Conservation (phyloP, 2,113 vertebrate genomes). For the Gambusia holbrooki region DNA sequence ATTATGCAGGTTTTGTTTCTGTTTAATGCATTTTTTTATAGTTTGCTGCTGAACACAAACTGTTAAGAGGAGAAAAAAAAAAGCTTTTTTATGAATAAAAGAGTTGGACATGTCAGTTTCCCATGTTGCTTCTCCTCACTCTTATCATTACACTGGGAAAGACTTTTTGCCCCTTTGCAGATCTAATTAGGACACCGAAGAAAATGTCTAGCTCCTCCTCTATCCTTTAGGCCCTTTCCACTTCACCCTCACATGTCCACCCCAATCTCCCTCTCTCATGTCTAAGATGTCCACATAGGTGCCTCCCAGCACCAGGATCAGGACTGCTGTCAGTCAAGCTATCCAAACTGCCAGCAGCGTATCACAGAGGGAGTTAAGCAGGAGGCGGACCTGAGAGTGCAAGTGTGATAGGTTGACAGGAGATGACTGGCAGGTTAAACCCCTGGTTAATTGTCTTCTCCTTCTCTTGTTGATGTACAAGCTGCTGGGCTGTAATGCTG, state of each 20-base stretch:
- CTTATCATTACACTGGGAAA: conserved; percentile 30
- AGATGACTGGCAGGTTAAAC: conserved; percentile 80
- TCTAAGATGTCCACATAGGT: conserved; percentile 63
- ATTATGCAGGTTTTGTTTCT: conserved; percentile 2
- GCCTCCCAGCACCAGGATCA: conserved; percentile 69
- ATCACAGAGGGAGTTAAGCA: conserved; percentile 78
- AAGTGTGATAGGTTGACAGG: conserved; percentile 77
- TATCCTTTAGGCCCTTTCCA: conserved; percentile 42
- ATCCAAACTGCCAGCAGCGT: conserved; percentile 76
- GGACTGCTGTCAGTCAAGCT: conserved; percentile 77
- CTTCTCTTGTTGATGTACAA: conserved; percentile 67
- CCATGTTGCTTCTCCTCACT: background rate
- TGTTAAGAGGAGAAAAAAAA: background rate
- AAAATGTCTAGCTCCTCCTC: conserved; percentile 33
- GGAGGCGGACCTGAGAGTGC: conserved; percentile 73
- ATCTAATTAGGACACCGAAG: conserved; percentile 63
- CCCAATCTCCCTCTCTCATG: conserved; percentile 66
- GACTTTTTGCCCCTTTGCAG: conserved; percentile 54
- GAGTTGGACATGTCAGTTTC: conserved; percentile 1
- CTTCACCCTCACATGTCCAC: conserved; percentile 58
- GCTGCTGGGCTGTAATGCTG: conserved; percentile 57
- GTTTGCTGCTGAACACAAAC: background rate
- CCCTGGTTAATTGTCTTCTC: conserved; percentile 80
- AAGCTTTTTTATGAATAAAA: background rate
- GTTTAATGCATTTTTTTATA: background rate